phyloP scores from a whole-genome alignment of 1,140 invertebrate species.

The Harlomillsia oculata region DNA sequence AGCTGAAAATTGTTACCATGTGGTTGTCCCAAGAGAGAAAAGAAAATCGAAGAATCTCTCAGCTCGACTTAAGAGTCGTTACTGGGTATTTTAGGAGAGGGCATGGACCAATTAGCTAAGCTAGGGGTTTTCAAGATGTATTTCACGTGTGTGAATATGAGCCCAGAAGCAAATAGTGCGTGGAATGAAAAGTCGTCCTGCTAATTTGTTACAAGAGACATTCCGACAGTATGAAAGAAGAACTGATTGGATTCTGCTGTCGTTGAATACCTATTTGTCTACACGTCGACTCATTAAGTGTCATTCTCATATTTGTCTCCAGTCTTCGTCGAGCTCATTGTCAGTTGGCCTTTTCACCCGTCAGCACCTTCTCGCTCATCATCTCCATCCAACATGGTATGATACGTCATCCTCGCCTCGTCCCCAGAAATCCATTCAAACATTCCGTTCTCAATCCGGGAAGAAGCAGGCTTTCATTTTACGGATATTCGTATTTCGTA shows the following conservation, averaged over 20 bases:
- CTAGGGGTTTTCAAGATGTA: constrained; percentile 17
- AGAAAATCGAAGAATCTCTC: neutral
- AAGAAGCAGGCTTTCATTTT: too few relatives aligned
- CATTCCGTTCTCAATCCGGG: neutral
- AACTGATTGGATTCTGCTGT: too few relatives aligned
- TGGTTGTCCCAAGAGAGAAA: too few relatives aligned
- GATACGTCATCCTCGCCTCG: neutral
- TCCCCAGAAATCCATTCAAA: neutral
- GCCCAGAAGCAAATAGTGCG: constrained; percentile 19
- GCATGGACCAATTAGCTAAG: constrained; percentile 24
- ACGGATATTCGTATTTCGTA: too few relatives aligned
- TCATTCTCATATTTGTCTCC: neutral
- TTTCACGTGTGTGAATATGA: constrained; percentile 26
- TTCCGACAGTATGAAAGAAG: too few relatives aligned
- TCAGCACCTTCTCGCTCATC: constrained; percentile 2
- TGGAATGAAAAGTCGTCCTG: constrained; percentile 28
- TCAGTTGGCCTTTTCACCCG: constrained; percentile 6
- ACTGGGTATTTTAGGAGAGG: too few relatives aligned
- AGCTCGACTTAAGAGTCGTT: neutral
- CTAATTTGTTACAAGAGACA: constrained; percentile 25
- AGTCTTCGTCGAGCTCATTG: neutral
- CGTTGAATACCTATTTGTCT: constrained; percentile 17
- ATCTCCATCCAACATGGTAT: neutral
- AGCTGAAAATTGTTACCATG: too few relatives aligned
- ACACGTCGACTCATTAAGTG: constrained; percentile 10